Conservation (phyloP, 2,888 invertebrate species). For the Harpalus rufipes region DNA sequence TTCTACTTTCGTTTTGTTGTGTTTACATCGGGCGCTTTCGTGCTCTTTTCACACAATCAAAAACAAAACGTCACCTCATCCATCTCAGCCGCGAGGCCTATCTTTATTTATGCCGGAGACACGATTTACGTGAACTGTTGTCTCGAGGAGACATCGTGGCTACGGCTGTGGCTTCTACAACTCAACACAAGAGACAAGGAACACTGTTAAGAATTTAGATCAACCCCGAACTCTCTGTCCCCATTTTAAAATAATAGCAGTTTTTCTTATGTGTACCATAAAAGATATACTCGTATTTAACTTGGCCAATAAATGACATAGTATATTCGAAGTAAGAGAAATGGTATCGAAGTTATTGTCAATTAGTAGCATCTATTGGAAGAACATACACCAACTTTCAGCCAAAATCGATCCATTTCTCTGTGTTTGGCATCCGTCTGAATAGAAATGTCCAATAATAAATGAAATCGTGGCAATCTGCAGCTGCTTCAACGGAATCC, state of each 20-base stretch:
- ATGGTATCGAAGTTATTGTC: too few relatives aligned
- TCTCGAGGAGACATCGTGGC: slow-evolving; percentile 4
- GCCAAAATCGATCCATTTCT: too few relatives aligned
- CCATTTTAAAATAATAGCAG: background rate
- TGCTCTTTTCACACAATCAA: slow-evolving; percentile 22
- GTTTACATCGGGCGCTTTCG: background rate
- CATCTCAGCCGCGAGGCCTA: slow-evolving; percentile 26
- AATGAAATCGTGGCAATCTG: too few relatives aligned
- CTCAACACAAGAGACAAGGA: background rate
- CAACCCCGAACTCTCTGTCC: background rate
- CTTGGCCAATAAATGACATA: too few relatives aligned
- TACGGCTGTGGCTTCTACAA: background rate
- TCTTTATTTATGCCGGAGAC: slow-evolving; percentile 25
- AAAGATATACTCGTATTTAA: too few relatives aligned
- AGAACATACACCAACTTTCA: too few relatives aligned
- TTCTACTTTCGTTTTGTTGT: slow-evolving; percentile 8
- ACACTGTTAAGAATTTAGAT: background rate
- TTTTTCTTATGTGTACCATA: too few relatives aligned
- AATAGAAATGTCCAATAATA: too few relatives aligned
- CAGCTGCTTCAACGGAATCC: too few relatives aligned
- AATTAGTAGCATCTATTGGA: too few relatives aligned
- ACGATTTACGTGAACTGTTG: slow-evolving; percentile 18
- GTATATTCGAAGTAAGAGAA: too few relatives aligned
- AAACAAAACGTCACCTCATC: slow-evolving; percentile 40
- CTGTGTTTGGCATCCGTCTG: too few relatives aligned